Conservation (phyloP, 35 echinoderm and acorn worm species). For the Heliocidaris tuberculata region DNA sequence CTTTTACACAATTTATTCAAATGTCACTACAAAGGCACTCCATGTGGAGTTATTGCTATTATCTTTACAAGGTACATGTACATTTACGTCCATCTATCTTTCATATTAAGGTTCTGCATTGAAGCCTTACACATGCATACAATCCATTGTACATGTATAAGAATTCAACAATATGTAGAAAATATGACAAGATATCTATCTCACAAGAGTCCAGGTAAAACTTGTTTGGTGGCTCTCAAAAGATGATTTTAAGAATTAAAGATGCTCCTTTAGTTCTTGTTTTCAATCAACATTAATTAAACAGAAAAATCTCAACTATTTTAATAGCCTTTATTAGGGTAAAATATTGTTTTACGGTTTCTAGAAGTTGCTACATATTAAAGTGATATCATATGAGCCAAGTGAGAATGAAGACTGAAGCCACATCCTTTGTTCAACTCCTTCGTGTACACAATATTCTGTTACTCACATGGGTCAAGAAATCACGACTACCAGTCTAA, state of each 20-base stretch:
- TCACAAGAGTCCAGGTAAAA: neutral
- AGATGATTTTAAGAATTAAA: too few species aligned
- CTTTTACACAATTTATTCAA: neutral
- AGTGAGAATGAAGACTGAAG: neutral
- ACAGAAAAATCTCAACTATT: neutral
- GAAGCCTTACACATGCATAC: neutral
- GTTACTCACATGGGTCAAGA: neutral
- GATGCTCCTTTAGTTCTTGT: too few species aligned
- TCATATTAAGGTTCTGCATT: neutral
- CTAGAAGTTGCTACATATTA: neutral
- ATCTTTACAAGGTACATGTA: neutral
- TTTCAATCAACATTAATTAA: neutral
- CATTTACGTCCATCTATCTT: neutral
- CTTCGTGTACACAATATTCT: neutral
- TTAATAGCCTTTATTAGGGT: neutral
- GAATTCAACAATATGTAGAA: neutral
- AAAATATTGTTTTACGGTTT: neutral
- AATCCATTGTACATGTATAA: neutral
- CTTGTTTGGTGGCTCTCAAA: neutral
- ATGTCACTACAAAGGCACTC: neutral
- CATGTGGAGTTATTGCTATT: neutral
- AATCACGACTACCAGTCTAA: neutral
- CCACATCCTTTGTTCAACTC: neutral
- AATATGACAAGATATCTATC: neutral
- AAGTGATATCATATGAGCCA: neutral